Evolutionary conservation across 2,113 vertebrate species (phyloP), one percentile per base, ranked within the genome.

Genomic region (Nerophis ophidion): DNA sequence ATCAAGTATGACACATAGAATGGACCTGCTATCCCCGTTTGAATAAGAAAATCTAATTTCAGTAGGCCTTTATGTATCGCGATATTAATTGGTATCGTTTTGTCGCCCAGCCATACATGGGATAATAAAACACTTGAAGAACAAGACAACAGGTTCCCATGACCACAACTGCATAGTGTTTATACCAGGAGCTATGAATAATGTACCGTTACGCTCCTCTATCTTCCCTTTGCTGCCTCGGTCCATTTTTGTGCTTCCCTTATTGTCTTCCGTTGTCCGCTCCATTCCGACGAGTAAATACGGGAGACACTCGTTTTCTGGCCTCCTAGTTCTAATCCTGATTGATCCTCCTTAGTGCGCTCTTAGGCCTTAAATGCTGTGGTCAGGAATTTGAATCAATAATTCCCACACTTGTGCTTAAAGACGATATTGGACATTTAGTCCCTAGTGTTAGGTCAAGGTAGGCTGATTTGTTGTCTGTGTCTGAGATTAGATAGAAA

Each of bases 281-380:
- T 3, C 8, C 38, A 40, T 40, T 8, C 38, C 38, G 10, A 40
- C 1, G 10, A 8, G 8, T 40, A 40, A 7, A 40, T 40, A 40
- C 6, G 1, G 38, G 8, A 40, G 38, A 40, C 36, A 6, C 36
- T 38, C 36, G 36, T 38, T 38, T 38, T 38, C 72, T 65, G 84
- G 81, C 60, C 65, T 52, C 49, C 61, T 55, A 6, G 16, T 53
- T 70, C 65, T 81, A 84, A 82, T 84, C 77, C 81, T 68, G 46
- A 77, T 70, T 77, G 83, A 83, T 82, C 79, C 79, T 73, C 49
- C 63, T 74, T 36, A 57, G 66, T 48, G 56, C 48, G 53, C 60
- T 57, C 53, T 59, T 48, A 40, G 64, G 68, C 57, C 59, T 66
- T 65, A 54, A 71, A 6, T 11, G 15, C 34, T 42, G 7, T 63